Base-by-base conservation (phyloP, 2,113 vertebrate species). In the Alosa alosa region DNA sequence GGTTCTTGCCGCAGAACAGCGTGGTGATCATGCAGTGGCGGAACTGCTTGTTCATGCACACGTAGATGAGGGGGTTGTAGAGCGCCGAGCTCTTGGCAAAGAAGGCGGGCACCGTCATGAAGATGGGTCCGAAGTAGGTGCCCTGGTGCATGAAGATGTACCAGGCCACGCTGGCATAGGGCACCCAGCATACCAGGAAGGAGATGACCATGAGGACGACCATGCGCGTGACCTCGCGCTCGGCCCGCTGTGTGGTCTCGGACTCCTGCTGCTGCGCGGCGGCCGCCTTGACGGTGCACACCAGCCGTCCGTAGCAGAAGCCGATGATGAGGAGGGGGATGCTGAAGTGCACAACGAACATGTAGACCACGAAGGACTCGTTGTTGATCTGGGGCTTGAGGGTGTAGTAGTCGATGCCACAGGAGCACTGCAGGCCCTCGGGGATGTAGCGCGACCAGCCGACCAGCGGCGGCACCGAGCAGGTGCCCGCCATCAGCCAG, bases 361-460 rank as follows among this genome's bases (percentile, higher is more conserved):
- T 96, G 91, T 97, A 97, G 92, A 97, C 89, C 87, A 97, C 95
- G 0, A 95, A 97, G 4, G 96, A 96, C 57, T 96, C 94, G 0
- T 96, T 97, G 91, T 96, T 95, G 88, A 96, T 10, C 86, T 97
- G 95, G 0, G 96, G 96, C 85, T 94, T 95, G 68, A 93, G 90
- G 0, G 96, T 97, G 88, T 97, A 97, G 60, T 96, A 97, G 92
- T 97, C 96, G 0, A 97, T 93, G 72, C 97, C 96, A 0, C 97
- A 97, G 0, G 96, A 97, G 89, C 96, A 97, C 86, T 97, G 96
- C 95, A 97, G 93, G 47, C 96, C 96, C 87, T 97, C 96, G 0
- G 96, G 96, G 89, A 97, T 96, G 90, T 97, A 97, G 88, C 96
- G 95, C 90, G 96, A 97, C 96, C 96, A 97, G 88, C 96, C 96